phyloP scores from a whole-genome alignment of 2,113 vertebrate species.

The Muscicapa adusta region DNA sequence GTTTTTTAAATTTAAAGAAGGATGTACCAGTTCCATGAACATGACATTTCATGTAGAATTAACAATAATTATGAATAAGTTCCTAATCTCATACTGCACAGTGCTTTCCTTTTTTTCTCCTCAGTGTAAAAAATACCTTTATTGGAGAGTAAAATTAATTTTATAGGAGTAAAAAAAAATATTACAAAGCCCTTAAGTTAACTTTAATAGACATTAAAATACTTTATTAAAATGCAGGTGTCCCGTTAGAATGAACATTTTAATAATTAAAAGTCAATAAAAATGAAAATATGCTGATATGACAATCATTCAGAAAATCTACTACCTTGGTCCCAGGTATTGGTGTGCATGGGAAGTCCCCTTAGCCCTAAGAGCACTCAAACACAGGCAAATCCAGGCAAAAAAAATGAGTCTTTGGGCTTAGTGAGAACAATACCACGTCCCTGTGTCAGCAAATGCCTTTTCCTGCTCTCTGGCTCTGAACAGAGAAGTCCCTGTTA shows the following conservation, averaged over 20 bases:
- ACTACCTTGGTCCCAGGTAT: background rate
- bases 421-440: background rate
- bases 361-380: rapidly evolving
- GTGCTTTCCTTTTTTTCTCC: background rate
- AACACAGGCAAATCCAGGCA: background rate
- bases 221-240: conserved; percentile 50
- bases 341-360: rapidly evolving
- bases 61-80: background rate
- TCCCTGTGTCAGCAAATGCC: background rate
- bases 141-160: conserved; percentile 35
- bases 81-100: background rate
- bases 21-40: background rate
- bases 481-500: background rate
- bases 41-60: background rate
- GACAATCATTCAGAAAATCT: background rate
- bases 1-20: background rate
- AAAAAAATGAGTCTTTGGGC: background rate
- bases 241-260: background rate
- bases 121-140: conserved; percentile 31
- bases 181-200: conserved; percentile 37
- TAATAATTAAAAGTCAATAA: conserved; percentile 54
- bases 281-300: background rate
- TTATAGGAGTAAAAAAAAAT: background rate
- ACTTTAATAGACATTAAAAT: conserved; percentile 49
- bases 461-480: background rate